Evolutionary conservation across 2,113 vertebrate genomes (phyloP), one percentile per base, ranked within the genome.

Genomic region (Cricetomys ansorgei): DNA sequence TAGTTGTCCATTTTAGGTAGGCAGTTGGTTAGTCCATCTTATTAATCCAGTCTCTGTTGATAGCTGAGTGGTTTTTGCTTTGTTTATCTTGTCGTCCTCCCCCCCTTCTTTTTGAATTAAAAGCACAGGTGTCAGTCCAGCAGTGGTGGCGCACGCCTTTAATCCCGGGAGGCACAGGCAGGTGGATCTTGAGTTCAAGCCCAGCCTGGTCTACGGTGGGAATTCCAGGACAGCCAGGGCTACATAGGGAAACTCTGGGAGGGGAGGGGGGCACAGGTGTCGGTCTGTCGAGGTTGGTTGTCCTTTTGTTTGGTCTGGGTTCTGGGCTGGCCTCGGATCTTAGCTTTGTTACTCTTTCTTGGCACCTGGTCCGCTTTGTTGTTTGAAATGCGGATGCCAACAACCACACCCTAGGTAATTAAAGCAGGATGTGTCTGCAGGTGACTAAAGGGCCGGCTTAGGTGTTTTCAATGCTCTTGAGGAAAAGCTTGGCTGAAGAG

Each of bases 351-450:
- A 23, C 45, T 48, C 53, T 73, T 72, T 86, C 50, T 31, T 65
- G 62, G 65, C 19, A 53, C 34, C 23, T 37, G 17, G 31, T 57
- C 9, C 9, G 11, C 19, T 55, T 5, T 55, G 43, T 62, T 16
- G 0, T 34, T 43, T 16, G 31, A 81, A 91, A 65, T 64, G 29
- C 50, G 34, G 37, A 85, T 57, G 19, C 55, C 48, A 69, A 53
- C 76, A 83, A 7, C 53, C 43, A n/a, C 53, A 15, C 57, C 87
- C 75, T 15, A 40, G 53, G 16, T 81, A 88, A 95, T 94, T 31
- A 84, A 95, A 96, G 88, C 83, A 86, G 62, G 29, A 48, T 34
- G 45, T 81, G 64, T 92, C 72, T 69, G 37, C 72, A 29, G 8
- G 43, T 27, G 88, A 70, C 50, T 81, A 59, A 59, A 89, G 72